Evolutionary conservation across 2,797 vertebrate species (phyloP).

Genomic region (Darevskia nairensis): DNA sequence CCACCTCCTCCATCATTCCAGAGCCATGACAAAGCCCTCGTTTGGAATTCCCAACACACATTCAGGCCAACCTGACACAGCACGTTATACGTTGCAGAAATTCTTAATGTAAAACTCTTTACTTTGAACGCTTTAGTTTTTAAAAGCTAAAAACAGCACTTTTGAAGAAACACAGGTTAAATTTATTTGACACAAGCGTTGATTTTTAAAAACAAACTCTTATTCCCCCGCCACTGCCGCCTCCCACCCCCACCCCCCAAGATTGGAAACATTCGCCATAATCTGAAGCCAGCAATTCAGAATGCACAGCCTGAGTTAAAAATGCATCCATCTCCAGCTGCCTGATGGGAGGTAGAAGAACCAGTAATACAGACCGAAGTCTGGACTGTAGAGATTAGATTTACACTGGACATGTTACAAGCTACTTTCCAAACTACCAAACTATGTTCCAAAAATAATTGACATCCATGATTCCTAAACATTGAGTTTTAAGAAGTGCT

Average conservation of each 20-base stretch:
- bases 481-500: not conserved
- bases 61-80: not conserved
- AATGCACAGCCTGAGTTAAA: not conserved
- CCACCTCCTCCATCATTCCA: too few relatives aligned
- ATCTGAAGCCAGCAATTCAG: not conserved
- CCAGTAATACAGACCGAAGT: not conserved
- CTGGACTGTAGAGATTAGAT: not conserved
- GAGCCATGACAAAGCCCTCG: not conserved
- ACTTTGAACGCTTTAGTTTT: not conserved
- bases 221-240: not conserved
- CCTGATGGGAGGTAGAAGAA: not conserved
- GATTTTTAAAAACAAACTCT: not conserved
- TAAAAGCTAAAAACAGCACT: not conserved
- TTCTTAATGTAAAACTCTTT: not conserved
- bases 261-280: not conserved
- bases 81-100: not conserved
- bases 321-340: not conserved
- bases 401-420: not conserved
- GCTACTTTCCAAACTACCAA: not conserved
- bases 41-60: not conserved
- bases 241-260: too few relatives aligned
- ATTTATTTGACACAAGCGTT: constrained; percentile 15
- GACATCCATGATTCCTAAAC: not conserved
- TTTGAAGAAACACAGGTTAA: not conserved
- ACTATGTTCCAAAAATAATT: not conserved